Evolutionary conservation across 2,888 invertebrate species (phyloP).

Genomic region (Drosophila parthenogenetica): DNA sequence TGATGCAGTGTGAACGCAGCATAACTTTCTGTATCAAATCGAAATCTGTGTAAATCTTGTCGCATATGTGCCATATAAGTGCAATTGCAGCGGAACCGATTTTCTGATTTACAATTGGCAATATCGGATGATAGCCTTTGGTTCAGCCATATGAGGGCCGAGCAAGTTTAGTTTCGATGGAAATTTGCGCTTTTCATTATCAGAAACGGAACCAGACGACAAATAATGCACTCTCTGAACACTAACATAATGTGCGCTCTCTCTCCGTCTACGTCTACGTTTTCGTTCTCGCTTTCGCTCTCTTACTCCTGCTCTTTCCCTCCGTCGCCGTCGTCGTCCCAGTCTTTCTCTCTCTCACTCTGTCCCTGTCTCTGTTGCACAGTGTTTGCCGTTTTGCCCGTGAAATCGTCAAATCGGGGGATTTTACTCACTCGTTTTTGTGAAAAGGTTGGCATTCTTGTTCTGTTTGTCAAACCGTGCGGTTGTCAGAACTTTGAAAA

Average conservation of each 20-base stretch:
- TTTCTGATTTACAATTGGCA: constrained; percentile 44
- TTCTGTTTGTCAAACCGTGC: constrained; percentile 84
- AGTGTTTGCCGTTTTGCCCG: constrained; percentile 23
- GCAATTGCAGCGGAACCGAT: constrained; percentile 57
- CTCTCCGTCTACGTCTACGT: neutral
- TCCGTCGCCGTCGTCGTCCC: neutral
- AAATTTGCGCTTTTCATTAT: constrained; percentile 46
- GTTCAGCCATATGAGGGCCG: constrained; percentile 35
- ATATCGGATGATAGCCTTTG: constrained; percentile 32
- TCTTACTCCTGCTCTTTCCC: constrained; percentile 5
- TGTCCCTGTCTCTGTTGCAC: constrained; percentile 22
- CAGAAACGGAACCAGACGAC: constrained; percentile 45
- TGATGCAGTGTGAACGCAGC: neutral
- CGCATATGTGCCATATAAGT: constrained; percentile 30
- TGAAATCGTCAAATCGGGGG: constrained; percentile 57
- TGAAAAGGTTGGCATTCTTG: constrained; percentile 84
- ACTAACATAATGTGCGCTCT: constrained; percentile 9
- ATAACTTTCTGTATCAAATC: neutral
- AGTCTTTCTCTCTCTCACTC: constrained; percentile 15
- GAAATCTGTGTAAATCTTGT: constrained; percentile 13
- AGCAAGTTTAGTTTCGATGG: constrained; percentile 56
- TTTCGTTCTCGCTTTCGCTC: constrained; percentile 11
- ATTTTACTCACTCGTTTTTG: constrained; percentile 69
- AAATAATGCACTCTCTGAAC: constrained; percentile 20
- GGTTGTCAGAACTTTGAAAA: constrained; percentile 80